Evolutionary conservation across 2,888 invertebrate genomes (phyloP).

Genomic region (Oxytorus armatus): DNA sequence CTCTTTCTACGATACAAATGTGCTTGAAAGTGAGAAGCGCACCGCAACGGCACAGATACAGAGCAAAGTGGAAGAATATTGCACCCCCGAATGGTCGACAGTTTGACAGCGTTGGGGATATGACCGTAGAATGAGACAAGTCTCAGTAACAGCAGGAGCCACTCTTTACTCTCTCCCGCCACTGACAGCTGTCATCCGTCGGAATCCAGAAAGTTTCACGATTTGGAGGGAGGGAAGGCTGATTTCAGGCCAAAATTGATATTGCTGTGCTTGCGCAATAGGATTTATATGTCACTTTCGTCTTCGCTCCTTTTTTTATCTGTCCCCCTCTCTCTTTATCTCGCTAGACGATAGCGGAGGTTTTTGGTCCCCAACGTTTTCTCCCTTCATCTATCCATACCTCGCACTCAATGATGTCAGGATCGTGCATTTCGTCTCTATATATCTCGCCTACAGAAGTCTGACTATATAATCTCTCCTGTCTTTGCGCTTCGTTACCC

Average conservation of each 20-base stretch:
- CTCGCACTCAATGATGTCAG: conserved; percentile 49
- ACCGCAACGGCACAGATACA: conserved; percentile 14
- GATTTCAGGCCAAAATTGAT: conserved; percentile 76
- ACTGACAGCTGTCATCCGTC: conserved; percentile 82
- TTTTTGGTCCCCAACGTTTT: conserved; percentile 22
- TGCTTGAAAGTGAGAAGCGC: conserved; percentile 31
- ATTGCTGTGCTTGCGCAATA: conserved; percentile 79
- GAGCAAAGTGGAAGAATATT: conserved; percentile 49
- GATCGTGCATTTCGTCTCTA: conserved; percentile 61
- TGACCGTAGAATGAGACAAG: conserved; percentile 64
- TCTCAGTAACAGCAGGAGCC: conserved; percentile 66
- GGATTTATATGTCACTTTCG: conserved; percentile 20
- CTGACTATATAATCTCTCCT: conserved; percentile 8
- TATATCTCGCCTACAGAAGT: conserved; percentile 32
- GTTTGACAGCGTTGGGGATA: conserved; percentile 75
- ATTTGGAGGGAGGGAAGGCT: conserved; percentile 16
- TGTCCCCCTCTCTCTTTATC: conserved; percentile 23
- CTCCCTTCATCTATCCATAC: conserved; percentile 46
- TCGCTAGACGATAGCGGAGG: conserved; percentile 22
- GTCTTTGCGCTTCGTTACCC: background rate
- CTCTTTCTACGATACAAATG: conserved; percentile 13
- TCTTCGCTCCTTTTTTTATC: conserved; percentile 9
- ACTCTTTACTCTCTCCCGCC: conserved; percentile 65
- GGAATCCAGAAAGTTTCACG: conserved; percentile 78
- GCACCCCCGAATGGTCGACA: conserved; percentile 69